phyloP scores from a whole-genome alignment of 2,888 invertebrate genomes.

The Ochropacha duplaris region DNA sequence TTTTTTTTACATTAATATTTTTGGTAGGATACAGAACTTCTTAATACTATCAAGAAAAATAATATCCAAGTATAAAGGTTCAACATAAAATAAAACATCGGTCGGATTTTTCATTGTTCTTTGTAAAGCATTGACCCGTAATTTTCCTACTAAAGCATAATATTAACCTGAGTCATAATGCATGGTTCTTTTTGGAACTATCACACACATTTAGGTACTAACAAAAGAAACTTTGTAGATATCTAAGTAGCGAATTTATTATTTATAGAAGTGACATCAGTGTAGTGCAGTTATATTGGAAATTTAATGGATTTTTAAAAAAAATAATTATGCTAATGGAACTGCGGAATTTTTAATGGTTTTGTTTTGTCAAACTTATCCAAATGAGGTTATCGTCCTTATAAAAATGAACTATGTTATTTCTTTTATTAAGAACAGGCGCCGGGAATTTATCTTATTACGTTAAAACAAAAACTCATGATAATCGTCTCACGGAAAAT shows the following conservation, averaged over 20 bases:
- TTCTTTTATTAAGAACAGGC: not conserved
- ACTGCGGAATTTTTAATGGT: not conserved
- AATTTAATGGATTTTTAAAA: no score
- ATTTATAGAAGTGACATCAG: no score
- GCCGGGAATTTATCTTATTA: no score
- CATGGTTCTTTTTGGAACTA: no score
- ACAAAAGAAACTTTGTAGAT: not conserved
- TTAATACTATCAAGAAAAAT: not conserved
- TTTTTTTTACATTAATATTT: no score
- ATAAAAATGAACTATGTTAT: not conserved
- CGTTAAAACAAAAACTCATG: not conserved
- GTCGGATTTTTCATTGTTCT: conserved; percentile 3
- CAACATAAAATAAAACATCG: not conserved
- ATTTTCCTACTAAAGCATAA: not conserved
- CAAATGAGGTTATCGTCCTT: not conserved
- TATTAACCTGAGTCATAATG: not conserved
- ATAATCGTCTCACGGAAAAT: not conserved
- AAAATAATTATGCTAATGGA: no score
- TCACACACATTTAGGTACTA: no score
- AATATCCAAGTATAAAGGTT: not conserved
- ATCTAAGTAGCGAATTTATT: not conserved
- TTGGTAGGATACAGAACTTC: no score
- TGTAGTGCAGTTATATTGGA: no score
- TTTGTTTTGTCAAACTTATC: conserved; percentile 2
- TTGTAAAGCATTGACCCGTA: not conserved